Conservation (phyloP, 1,140 invertebrate genomes). For the Triops cancriformis region DNA sequence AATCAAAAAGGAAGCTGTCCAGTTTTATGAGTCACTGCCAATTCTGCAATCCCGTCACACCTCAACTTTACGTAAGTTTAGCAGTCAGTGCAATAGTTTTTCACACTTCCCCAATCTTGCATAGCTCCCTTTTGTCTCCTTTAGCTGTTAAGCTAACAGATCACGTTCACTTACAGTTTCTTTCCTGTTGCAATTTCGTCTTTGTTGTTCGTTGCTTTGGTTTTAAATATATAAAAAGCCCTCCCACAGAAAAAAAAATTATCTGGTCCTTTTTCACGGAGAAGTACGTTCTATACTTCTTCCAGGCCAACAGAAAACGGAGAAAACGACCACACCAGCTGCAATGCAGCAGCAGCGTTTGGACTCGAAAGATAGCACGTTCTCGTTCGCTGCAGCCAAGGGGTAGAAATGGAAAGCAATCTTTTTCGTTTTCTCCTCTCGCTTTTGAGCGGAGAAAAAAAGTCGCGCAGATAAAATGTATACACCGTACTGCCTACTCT, state of each 20-base stretch:
- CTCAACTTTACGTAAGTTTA: too few relatives aligned
- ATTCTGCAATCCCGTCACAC: neutral
- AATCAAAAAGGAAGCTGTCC: neutral
- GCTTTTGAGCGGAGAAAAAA: neutral
- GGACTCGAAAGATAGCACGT: conserved; percentile 4
- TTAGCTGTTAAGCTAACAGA: neutral
- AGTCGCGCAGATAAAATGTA: neutral
- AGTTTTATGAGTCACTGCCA: neutral
- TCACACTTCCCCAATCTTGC: too few relatives aligned
- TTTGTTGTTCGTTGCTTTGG: too few relatives aligned
- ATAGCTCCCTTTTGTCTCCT: neutral
- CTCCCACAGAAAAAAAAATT: neutral
- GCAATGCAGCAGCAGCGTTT: neutral
- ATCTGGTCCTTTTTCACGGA: too few relatives aligned
- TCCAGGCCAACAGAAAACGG: neutral
- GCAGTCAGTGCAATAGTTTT: neutral
- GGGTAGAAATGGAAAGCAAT: conserved; percentile 6
- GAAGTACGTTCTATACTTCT: neutral
- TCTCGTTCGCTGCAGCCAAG: neutral
- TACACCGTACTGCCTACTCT: neutral
- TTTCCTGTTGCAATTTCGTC: neutral
- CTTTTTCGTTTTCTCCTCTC: neutral
- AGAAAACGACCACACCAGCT: conserved; percentile 1
- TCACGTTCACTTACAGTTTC: neutral
- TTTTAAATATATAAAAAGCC: neutral